A percentile compares a stretch with the other conserved stretches of the same genome.
phyloP scores from a whole-genome alignment of 2,888 invertebrate species.

The Lepidochrysops patricia region DNA sequence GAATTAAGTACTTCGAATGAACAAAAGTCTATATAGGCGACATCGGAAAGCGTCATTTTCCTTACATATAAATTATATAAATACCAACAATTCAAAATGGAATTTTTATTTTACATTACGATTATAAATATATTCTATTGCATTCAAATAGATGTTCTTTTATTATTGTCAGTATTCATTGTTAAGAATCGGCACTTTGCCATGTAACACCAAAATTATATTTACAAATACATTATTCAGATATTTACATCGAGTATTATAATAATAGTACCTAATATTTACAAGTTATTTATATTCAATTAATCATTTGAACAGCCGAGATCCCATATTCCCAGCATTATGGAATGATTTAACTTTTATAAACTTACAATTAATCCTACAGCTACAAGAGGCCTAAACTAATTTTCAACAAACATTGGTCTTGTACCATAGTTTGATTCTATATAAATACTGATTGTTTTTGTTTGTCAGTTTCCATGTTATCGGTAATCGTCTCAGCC shows the following conservation, averaged over 20 bases:
- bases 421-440: constrained; percentile 3
- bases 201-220: constrained; percentile 31
- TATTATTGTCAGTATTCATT: constrained; percentile 63
- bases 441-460: constrained; percentile 9
- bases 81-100: constrained; percentile 18
- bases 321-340: constrained; percentile 63
- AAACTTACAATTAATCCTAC: constrained; percentile 65
- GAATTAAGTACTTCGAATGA: constrained; percentile 22
- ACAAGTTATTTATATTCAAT: constrained; percentile 54
- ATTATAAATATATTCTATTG: constrained; percentile 30
- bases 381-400: constrained; percentile 48
- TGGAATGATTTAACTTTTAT: constrained; percentile 57
- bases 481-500: background rate
- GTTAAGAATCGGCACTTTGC: constrained; percentile 25
- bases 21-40: constrained; percentile 3
- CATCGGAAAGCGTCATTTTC: background rate
- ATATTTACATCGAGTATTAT: constrained; percentile 38
- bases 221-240: constrained; percentile 50
- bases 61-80: constrained; percentile 17
- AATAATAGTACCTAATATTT: no score
- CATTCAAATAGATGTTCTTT: constrained; percentile 51
- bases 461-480: background rate
- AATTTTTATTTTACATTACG: constrained; percentile 8
- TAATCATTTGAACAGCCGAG: constrained; percentile 68
- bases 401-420: constrained; percentile 18